Base-by-base conservation (phyloP, 2,888 invertebrate species). In the Polia nebulosa region DNA sequence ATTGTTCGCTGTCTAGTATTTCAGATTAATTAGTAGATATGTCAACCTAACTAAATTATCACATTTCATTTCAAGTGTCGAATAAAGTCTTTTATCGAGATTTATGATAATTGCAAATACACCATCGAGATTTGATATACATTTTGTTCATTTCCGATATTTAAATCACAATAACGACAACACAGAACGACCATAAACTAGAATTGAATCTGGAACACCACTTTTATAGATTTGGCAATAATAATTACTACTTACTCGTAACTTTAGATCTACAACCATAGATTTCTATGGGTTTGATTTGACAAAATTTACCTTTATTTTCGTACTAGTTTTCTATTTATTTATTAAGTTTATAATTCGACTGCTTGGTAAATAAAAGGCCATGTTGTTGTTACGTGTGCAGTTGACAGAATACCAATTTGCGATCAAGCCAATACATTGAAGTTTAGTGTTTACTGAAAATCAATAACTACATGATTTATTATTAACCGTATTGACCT, bases 181-280 rank as follows among this genome's bases (percentile, higher is more conserved):
- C 41, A 66, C 22, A 63, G 52, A 73, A 56, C 41, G 47, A 29
- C 52, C 51, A 64, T 78, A 80, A 78, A 76, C 49, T 71, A 70
- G 34, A 76, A 59, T 78, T 32, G 65, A 65, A 82, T 72, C 60
- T 82, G 64, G 81, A 63, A 73, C 78, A 80, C 63, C 32, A 68
- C 57, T 78, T 80, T 82, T 82, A 76, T 67, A 47, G 55, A 72
- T 80, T 78, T 78, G 67, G 81, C 68, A 76, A 82, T 61, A 29
- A 58, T 47, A 39, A 36, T 9, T 29, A 61, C 49, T 57, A 49
- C 53, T 58, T 20, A 27, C 17, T 63, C 39, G 47, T 67, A 63
- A 70, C 36, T 65, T 66, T 32, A 53, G 56, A 58, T 47, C 52
- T 65, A 73, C 22, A 62, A 56, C 64, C 51, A 67, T 66, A 72